Evolutionary conservation across 2,888 invertebrate genomes (phyloP).

Genomic region (Platycheirus rosarum): DNA sequence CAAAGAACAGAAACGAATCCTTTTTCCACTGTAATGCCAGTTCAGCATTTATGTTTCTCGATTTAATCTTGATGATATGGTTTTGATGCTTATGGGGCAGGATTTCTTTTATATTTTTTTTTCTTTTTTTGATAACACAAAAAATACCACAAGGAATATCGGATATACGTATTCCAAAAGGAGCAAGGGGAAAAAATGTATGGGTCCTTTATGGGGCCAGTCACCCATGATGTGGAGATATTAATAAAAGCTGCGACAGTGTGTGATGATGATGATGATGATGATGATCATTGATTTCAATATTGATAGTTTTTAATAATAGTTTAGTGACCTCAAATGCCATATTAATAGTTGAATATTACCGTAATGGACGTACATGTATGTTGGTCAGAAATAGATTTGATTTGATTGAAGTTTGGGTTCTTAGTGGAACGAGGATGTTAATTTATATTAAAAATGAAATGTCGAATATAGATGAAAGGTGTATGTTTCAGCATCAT

Average conservation of each 20-base stretch:
- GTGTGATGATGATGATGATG: too few relatives aligned
- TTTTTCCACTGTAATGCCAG: slow-evolving; percentile 55
- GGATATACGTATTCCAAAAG: slow-evolving; percentile 36
- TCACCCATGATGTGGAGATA: slow-evolving; percentile 47
- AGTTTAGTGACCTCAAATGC: slow-evolving; percentile 16
- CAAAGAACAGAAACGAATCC: slow-evolving; percentile 49
- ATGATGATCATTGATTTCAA: slow-evolving; percentile 28
- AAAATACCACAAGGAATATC: slow-evolving; percentile 33
- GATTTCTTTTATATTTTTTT: slow-evolving; percentile 38
- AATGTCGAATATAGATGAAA: too few relatives aligned
- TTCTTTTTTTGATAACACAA: slow-evolving; percentile 36
- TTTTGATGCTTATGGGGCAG: slow-evolving; percentile 47
- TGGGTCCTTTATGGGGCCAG: slow-evolving; percentile 7
- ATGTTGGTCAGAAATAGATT: too few relatives aligned
- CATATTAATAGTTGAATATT: slow-evolving; percentile 1
- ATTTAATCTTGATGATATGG: slow-evolving; percentile 61
- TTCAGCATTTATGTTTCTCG: slow-evolving; percentile 67
- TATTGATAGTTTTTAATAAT: slow-evolving; percentile 30
- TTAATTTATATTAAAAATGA: too few relatives aligned
- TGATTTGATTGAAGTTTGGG: too few relatives aligned
- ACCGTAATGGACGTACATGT: too few relatives aligned
- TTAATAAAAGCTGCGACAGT: slow-evolving; percentile 23
- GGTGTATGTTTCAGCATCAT: too few relatives aligned
- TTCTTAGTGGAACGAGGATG: too few relatives aligned
- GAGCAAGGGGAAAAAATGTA: too few relatives aligned